Evolutionary conservation across 2,113 vertebrate genomes (phyloP).

Genomic region (Chauna torquata): DNA sequence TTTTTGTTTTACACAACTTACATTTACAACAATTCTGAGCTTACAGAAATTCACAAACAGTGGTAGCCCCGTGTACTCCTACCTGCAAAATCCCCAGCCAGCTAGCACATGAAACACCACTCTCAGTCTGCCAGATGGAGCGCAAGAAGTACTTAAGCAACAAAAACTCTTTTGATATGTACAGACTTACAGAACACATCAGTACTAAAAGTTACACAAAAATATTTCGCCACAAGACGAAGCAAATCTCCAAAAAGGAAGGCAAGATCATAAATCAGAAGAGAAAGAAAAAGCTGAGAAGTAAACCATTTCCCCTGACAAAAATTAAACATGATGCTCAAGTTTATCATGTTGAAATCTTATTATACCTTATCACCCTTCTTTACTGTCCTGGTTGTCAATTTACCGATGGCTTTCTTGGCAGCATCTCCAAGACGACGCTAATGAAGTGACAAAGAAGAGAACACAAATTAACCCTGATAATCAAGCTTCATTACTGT

Average conservation of each 20-base stretch:
- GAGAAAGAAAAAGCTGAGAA: neutral
- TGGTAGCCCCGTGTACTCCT: neutral
- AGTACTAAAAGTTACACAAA: neutral
- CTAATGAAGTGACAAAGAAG: slow-evolving; percentile 77
- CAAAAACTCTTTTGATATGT: neutral
- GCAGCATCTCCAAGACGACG: slow-evolving; percentile 95
- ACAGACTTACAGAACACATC: neutral
- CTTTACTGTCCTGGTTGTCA: slow-evolving; percentile 95
- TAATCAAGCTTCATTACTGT: slow-evolving; percentile 20
- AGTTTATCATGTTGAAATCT: neutral
- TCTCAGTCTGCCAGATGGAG: neutral
- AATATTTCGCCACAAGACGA: neutral
- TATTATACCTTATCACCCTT: slow-evolving; percentile 94
- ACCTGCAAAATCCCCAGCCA: neutral
- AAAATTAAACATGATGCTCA: neutral
- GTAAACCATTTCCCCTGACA: neutral
- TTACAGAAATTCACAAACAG: neutral
- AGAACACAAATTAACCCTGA: slow-evolving; percentile 54
- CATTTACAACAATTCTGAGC: neutral
- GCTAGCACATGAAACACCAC: neutral
- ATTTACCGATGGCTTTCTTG: slow-evolving; percentile 95
- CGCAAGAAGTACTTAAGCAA: neutral
- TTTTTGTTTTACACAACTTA: neutral
- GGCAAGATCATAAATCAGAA: neutral
- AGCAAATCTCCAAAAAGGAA: neutral